Evolutionary conservation across 2,113 vertebrate genomes (phyloP).

Genomic region (Dolichotis patagonum): DNA sequence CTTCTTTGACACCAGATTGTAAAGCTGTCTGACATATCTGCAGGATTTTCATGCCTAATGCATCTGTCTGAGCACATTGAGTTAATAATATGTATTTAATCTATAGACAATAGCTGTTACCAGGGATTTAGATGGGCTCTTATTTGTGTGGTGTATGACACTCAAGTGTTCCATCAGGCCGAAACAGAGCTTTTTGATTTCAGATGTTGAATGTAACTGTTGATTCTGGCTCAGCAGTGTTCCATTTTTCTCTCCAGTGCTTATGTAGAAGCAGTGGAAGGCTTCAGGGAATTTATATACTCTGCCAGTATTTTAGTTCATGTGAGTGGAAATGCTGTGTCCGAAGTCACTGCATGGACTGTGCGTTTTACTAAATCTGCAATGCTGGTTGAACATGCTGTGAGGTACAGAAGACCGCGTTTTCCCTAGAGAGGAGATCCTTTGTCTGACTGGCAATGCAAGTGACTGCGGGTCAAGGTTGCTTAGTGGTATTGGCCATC

Average conservation of each 20-base stretch:
- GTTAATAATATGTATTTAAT: background rate
- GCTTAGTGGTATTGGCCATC: conserved; percentile 78
- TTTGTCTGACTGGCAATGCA: conserved; percentile 66
- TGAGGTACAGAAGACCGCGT: conserved; percentile 52
- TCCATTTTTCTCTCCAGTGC: conserved; percentile 44
- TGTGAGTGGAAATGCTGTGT: conserved; percentile 16
- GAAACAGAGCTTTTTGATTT: conserved; percentile 8
- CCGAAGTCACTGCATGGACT: background rate
- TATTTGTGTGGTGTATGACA: background rate
- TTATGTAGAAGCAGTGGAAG: conserved; percentile 41
- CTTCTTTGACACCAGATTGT: background rate
- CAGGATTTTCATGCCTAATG: conserved; percentile 7
- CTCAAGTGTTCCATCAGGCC: background rate
- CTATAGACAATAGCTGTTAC: conserved; percentile 23
- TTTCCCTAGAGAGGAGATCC: conserved; percentile 73
- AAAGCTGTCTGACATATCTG: background rate
- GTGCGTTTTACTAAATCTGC: conserved; percentile 51
- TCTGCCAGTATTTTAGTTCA: background rate
- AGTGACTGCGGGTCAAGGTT: conserved; percentile 79
- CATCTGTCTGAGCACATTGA: conserved; percentile 23
- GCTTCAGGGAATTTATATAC: conserved; percentile 29
- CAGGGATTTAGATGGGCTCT: conserved; percentile 6
- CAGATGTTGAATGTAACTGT: conserved; percentile 28
- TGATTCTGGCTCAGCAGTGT: conserved; percentile 41
- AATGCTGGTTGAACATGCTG: conserved; percentile 8